phyloP scores from a whole-genome alignment of 1,140 invertebrate genomes.

The Eriocheir sinensis region DNA sequence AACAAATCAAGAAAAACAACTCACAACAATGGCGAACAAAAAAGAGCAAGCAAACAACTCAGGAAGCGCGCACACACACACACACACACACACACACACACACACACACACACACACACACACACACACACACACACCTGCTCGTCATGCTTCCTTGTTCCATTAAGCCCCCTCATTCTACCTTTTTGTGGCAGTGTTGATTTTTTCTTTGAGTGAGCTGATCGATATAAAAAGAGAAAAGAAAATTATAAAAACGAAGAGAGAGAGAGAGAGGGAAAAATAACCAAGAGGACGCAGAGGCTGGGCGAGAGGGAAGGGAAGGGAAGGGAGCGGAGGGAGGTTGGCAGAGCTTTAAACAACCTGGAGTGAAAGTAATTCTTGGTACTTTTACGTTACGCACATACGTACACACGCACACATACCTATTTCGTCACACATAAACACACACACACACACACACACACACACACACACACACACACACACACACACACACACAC shows the following conservation, averaged over 20 bases:
- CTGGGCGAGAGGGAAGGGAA: neutral
- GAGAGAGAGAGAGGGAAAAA: too few species aligned
- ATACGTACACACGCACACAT: slow-evolving; percentile 11
- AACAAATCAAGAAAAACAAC: too few species aligned
- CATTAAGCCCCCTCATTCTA: neutral
- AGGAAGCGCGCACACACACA: slow-evolving; percentile 20
- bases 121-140: slow-evolving; percentile 29
- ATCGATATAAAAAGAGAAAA: neutral
- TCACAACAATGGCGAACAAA: too few species aligned
- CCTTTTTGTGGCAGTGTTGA: neutral
- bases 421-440: neutral
- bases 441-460: slow-evolving; percentile 40
- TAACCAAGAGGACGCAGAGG: too few species aligned
- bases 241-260: neutral
- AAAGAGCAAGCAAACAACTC: neutral
- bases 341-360: neutral
- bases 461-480: slow-evolving; percentile 36
- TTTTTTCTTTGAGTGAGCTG: neutral
- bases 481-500: neutral
- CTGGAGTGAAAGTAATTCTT: neutral
- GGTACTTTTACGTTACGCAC: slow-evolving; percentile 37
- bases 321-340: neutral
- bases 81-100: slow-evolving; percentile 43
- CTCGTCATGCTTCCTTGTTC: neutral
- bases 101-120: slow-evolving; percentile 47